phyloP scores from a whole-genome alignment of 2,888 invertebrate genomes.

The Alloplasta piceator region DNA sequence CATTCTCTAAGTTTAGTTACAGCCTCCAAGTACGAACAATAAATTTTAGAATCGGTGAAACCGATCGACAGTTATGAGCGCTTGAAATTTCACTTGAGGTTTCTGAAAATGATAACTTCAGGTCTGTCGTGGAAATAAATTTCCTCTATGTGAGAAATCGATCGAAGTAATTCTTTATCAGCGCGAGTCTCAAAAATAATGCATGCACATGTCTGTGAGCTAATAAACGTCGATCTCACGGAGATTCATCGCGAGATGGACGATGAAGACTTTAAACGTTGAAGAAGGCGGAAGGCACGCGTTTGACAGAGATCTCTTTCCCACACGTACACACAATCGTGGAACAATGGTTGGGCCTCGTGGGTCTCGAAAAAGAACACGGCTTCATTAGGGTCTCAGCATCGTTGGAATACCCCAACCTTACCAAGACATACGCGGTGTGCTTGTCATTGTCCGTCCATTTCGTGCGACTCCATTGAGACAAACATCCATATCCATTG shows the following conservation, averaged over 20 bases:
- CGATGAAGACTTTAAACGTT: conserved; percentile 39
- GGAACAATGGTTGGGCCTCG: conserved; percentile 28
- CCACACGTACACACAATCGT: conserved; percentile 11
- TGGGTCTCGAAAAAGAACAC: conserved; percentile 24
- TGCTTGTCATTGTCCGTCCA: conserved; percentile 1
- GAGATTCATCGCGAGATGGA: conserved; percentile 10
- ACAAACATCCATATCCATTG: background rate
- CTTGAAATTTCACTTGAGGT: too few species aligned
- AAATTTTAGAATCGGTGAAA: too few species aligned
- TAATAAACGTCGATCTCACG: background rate
- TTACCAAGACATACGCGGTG: background rate
- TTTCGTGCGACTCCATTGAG: background rate
- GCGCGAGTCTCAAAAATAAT: too few species aligned
- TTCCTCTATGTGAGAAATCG: too few species aligned
- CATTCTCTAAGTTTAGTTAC: too few species aligned
- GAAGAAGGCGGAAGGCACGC: conserved; percentile 17
- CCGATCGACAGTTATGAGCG: too few species aligned
- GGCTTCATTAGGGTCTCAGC: conserved; percentile 32
- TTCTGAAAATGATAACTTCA: too few species aligned
- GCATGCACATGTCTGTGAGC: background rate
- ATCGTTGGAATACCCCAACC: background rate
- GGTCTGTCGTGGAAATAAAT: too few species aligned
- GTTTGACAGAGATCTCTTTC: conserved; percentile 49
- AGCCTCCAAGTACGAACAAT: too few species aligned
- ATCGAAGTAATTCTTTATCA: too few species aligned